These are phyloP conservation scores for Xiphorhynchus erythropygius DNA, from an alignment of 2,797 vertebrate genomes.

Conservation along the genomic window DNA sequence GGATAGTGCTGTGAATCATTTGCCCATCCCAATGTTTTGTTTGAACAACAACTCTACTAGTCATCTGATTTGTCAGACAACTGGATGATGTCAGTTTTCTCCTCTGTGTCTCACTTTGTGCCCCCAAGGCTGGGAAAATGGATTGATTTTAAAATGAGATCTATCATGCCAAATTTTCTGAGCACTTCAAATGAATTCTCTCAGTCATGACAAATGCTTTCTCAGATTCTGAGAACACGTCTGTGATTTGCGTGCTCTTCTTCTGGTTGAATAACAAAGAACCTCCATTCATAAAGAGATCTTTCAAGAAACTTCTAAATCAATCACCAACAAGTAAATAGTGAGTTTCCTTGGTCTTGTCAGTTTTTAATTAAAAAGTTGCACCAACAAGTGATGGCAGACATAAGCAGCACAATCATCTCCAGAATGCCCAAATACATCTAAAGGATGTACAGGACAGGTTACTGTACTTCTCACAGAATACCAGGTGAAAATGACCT, in stretches of 20 bases:
- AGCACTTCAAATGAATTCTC: slow-evolving; percentile 24
- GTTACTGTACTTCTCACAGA: background rate
- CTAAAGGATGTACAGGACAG: background rate
- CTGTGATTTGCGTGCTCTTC: background rate
- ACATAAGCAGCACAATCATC: background rate
- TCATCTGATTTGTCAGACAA: slow-evolving; percentile 31
- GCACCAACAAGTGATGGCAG: background rate
- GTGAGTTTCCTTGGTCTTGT: background rate
- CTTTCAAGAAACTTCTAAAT: slow-evolving; percentile 39
- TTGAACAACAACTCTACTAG: background rate
- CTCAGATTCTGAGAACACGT: background rate
- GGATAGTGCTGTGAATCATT: slow-evolving; percentile 14
- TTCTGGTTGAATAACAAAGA: slow-evolving; percentile 4
- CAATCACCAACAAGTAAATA: slow-evolving; percentile 4
- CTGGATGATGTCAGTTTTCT: slow-evolving; percentile 25
- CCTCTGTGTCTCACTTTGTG: background rate
- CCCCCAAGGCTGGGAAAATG: slow-evolving; percentile 14
- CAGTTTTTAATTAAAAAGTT: slow-evolving; percentile 61
- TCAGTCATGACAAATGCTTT: slow-evolving; percentile 8
- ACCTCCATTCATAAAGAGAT: background rate
- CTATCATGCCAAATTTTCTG: slow-evolving; percentile 3
- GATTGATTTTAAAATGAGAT: slow-evolving; percentile 20
- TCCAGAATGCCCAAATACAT: background rate
- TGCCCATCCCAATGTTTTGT: background rate
- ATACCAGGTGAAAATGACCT: background rate